These are phyloP conservation scores for Gambusia yucatana DNA, from an alignment of 2,797 vertebrate genomes.

Conservation along the genomic window DNA sequence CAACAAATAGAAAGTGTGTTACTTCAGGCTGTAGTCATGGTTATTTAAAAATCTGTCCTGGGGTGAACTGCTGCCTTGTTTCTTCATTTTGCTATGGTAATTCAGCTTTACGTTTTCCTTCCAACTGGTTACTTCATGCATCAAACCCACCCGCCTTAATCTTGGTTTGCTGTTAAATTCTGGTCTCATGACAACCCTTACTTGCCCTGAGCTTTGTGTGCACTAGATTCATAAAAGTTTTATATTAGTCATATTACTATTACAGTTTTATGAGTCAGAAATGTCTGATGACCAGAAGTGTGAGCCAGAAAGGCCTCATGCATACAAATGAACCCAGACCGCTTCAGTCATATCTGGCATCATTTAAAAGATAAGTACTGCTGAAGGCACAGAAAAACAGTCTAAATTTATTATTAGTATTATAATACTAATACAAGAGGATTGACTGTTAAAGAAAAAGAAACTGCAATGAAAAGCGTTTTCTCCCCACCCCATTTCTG, in stretches of 20 bases:
- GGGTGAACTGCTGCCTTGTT: not conserved
- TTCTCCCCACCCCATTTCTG: not conserved
- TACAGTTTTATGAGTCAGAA: constrained; percentile 11
- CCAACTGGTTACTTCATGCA: not conserved
- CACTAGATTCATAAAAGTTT: not conserved
- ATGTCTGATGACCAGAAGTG: constrained; percentile 3
- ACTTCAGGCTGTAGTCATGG: not conserved
- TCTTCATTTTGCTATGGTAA: not conserved
- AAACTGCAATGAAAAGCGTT: not conserved
- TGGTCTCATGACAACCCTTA: not conserved
- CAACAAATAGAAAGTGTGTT: not conserved
- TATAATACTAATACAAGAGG: not conserved
- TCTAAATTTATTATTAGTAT: not conserved
- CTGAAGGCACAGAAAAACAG: not conserved
- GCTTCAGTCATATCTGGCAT: not conserved
- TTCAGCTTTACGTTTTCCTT: not conserved
- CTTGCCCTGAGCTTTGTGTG: constrained; percentile 17
- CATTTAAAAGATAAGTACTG: not conserved
- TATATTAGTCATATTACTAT: constrained; percentile 5
- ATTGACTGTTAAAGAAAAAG: not conserved
- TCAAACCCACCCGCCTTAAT: not conserved
- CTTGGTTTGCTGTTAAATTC: not conserved
- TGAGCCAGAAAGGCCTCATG: constrained; percentile 6
- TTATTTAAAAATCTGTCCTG: not conserved
- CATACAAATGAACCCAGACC: not conserved